Base-by-base conservation (phyloP, 2,888 invertebrate species). In the Drosophila mayaguana region DNA sequence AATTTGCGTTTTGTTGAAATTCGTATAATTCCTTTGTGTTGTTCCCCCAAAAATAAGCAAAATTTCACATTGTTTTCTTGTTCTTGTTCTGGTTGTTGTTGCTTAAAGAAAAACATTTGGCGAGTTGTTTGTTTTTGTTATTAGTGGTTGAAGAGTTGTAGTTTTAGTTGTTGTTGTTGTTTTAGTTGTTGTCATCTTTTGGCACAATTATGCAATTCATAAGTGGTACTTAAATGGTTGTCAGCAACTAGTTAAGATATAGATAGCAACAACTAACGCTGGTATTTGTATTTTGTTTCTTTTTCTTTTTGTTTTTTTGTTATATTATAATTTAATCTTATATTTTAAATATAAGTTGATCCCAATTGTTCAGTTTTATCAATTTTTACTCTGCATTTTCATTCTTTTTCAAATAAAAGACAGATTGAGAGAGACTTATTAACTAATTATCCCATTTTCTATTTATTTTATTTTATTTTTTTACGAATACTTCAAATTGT, bases 301-400 rank as follows among this genome's bases (percentile, higher is more conserved):
- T 46, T 22, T 46, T 48, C 77, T 67, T 70, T 84, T 69, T 84
- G 78, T 78, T 28, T 14, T 32, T 45, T 78, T 70, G 63, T 85
- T 78, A 69, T 83, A 77, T 83, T 89, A 85, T 84, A 90, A 86
- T 90, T 88, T 91, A 84, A 88, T 84, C 89, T 91, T 91, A 91
- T 91, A 92, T 91, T 90, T 90, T 80, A 91, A 91, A 91, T 92
- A 92, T 92, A 92, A 92, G 92, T 92, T 92, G 93, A 92, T 92
- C 92, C 92, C 92, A 92, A 92, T 92, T 92, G 91, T 92, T 92
- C 92, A 92, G 92, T 92, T 91, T 91, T 91, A 88, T 90, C 86
- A 86, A 86, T 88, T 86, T 86, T 85, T 73, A 89, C 76, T 85
- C 86, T 89, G 84, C 84, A 73, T 75, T 80, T 79, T 87, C 85